Evolutionary conservation across 2,888 invertebrate genomes (phyloP).

Genomic region (Mantis religiosa): DNA sequence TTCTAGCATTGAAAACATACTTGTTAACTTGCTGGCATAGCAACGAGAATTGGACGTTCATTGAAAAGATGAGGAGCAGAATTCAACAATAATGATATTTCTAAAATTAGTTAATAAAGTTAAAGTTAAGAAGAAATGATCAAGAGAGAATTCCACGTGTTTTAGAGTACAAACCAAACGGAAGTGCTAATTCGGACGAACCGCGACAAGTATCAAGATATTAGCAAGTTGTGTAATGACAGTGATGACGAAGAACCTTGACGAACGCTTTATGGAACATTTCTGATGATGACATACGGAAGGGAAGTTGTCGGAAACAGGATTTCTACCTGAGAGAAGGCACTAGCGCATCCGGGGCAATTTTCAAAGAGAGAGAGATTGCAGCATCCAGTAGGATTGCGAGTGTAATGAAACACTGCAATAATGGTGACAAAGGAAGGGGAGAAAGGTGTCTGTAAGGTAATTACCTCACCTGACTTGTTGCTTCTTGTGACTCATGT

Average conservation of each 20-base stretch:
- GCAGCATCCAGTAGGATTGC: constrained; percentile 2
- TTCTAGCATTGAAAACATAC: too few relatives aligned
- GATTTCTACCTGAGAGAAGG: constrained; percentile 16
- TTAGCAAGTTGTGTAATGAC: not conserved
- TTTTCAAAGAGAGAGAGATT: not conserved
- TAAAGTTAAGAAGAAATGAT: too few relatives aligned
- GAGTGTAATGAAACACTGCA: not conserved
- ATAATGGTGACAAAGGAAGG: not conserved
- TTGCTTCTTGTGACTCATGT: not conserved
- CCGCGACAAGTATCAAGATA: not conserved
- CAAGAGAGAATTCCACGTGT: too few relatives aligned
- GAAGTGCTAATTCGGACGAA: too few relatives aligned
- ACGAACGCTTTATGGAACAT: not conserved
- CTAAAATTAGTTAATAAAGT: too few relatives aligned
- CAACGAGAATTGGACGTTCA: too few relatives aligned
- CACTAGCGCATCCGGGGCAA: not conserved
- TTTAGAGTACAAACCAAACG: too few relatives aligned
- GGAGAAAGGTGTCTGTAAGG: not conserved
- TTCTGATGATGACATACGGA: not conserved
- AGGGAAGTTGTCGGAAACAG: not conserved
- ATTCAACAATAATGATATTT: too few relatives aligned
- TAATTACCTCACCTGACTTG: not conserved
- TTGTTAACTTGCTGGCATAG: too few relatives aligned
- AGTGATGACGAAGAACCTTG: not conserved
- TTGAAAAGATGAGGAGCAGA: too few relatives aligned